A percentile compares a stretch with the other conserved stretches of the same genome.
These are phyloP conservation scores for Leptopterna dolabrata DNA, from an alignment of 2,888 invertebrate species.

Conservation along the genomic window DNA sequence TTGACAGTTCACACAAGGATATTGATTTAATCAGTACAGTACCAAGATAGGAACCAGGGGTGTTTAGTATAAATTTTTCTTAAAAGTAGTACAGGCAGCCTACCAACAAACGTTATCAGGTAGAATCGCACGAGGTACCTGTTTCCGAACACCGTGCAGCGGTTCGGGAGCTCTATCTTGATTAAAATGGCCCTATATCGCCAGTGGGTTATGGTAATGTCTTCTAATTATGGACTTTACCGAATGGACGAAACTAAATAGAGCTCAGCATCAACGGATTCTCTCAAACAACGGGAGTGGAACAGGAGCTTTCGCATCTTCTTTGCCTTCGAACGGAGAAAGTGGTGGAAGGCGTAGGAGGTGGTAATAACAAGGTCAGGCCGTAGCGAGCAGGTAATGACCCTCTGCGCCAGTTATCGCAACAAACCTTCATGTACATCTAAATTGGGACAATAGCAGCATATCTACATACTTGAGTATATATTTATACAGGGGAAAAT, in stretches of 20 bases:
- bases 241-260: not conserved
- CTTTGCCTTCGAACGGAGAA: not conserved
- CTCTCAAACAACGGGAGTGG: not conserved
- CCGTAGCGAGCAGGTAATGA: not conserved
- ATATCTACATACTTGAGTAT: too few species aligned
- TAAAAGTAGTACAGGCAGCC: too few species aligned
- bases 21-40: too few species aligned
- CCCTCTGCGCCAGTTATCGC: not conserved
- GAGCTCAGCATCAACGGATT: not conserved
- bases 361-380: not conserved
- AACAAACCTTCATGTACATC: not conserved
- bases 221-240: not conserved
- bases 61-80: too few species aligned
- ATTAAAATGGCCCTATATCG: too few species aligned
- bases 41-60: too few species aligned
- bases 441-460: not conserved
- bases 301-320: slow-evolving; percentile 5
- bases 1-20: too few species aligned
- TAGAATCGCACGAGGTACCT: too few species aligned
- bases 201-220: not conserved
- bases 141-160: too few species aligned
- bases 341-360: not conserved
- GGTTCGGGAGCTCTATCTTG: too few species aligned
- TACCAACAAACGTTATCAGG: too few species aligned
- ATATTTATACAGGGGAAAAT: too few species aligned